Percentiles rank a stretch among this genome's conserved stretches.
Conservation (phyloP, 2,888 invertebrate species). For the Rhaphigaster nebulosa region DNA sequence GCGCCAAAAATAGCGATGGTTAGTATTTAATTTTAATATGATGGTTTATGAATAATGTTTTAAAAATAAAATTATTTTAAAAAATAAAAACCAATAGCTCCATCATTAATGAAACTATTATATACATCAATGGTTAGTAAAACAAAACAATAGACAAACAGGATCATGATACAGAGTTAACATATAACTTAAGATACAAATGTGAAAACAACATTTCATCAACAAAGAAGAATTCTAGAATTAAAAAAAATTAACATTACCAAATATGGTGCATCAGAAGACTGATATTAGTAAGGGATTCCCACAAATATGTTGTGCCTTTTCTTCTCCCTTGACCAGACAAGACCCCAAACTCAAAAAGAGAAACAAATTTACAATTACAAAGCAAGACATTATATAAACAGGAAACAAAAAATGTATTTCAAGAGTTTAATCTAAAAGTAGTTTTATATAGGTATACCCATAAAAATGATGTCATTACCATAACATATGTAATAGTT, state of each 20-base stretch:
- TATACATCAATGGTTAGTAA: neutral
- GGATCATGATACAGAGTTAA: neutral
- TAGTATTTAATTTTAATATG: too few species aligned
- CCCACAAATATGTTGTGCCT: neutral
- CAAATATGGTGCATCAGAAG: neutral
- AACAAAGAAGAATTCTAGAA: neutral
- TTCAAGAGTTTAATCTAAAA: neutral
- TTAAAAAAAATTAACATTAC: neutral
- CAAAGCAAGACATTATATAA: neutral
- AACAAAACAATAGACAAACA: neutral
- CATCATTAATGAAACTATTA: neutral
- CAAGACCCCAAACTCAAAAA: neutral
- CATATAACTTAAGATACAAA: neutral
- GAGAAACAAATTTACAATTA: neutral
- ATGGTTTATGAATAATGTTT: too few species aligned
- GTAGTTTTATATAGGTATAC: too few species aligned
- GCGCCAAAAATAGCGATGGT: too few species aligned
- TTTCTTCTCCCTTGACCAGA: neutral
- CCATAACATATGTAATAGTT: neutral
- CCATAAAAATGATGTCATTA: neutral
- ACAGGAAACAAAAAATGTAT: neutral
- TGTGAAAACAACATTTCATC: too few species aligned
- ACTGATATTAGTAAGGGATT: neutral
- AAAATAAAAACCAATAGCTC: too few species aligned
- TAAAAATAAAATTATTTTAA: too few species aligned